Percentiles rank a stretch among this genome's conserved stretches.
Evolutionary conservation across 2,888 invertebrate genomes (phyloP).

Genomic region (Eristalis intricaria): DNA sequence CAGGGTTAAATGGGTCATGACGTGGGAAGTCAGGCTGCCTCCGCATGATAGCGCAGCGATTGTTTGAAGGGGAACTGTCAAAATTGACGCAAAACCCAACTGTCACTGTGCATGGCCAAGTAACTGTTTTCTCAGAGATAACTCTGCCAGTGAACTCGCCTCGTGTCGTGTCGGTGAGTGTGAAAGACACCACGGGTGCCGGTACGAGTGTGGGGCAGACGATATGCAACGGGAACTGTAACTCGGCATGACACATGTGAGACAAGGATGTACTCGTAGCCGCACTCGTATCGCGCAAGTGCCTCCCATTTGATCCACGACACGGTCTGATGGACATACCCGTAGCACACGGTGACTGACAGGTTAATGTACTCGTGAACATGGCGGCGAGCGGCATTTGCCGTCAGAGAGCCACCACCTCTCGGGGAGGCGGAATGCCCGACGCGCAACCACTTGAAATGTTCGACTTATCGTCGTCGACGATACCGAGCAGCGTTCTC

Average conservation of each 20-base stretch:
- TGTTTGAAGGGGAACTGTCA: conserved; percentile 43
- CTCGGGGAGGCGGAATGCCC: background rate
- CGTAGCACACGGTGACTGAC: conserved; percentile 41
- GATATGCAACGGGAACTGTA: conserved; percentile 64
- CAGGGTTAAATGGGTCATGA: conserved; percentile 45
- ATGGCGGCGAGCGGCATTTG: conserved; percentile 38
- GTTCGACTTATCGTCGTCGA: conserved; percentile 52
- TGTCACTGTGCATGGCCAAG: conserved; percentile 8
- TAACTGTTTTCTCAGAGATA: conserved; percentile 1
- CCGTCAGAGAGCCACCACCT: conserved; percentile 38
- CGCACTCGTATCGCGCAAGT: conserved; percentile 23
- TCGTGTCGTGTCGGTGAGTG: background rate
- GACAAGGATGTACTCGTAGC: background rate
- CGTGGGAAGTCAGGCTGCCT: conserved; percentile 42
- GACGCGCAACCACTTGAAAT: conserved; percentile 48
- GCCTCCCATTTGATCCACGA: conserved; percentile 43
- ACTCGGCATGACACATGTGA: conserved; percentile 31
- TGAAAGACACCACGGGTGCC: background rate
- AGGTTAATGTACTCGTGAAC: conserved; percentile 70
- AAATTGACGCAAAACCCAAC: conserved; percentile 43
- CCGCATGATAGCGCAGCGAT: conserved; percentile 10
- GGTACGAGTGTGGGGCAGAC: conserved; percentile 14
- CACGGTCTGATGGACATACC: conserved; percentile 62
- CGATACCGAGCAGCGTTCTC: conserved; percentile 21
- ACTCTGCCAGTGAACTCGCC: too few relatives aligned